A percentile compares a stretch with the other conserved stretches of the same genome.
Conservation (phyloP, 2,888 invertebrate genomes). For the Seira ritae region DNA sequence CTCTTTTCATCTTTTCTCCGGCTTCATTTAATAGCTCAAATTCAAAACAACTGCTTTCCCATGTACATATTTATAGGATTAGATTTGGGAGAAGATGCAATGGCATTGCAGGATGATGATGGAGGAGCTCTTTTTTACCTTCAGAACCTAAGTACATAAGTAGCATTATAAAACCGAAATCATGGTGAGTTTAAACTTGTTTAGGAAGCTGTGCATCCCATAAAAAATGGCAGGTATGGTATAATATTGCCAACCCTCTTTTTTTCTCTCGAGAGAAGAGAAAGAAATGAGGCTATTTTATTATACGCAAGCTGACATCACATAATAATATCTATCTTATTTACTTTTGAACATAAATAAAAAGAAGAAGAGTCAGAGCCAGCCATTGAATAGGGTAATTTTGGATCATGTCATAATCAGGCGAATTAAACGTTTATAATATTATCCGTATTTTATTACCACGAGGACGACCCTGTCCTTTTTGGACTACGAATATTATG, state of each 20-base stretch:
- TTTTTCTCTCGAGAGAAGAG: conserved; percentile 22
- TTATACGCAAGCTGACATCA: conserved; percentile 1
- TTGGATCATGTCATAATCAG: background rate
- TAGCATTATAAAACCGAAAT: conserved; percentile 32
- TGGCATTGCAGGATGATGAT: background rate
- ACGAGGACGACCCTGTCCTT: background rate
- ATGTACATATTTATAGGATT: conserved; percentile 11
- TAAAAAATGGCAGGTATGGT: conserved; percentile 33
- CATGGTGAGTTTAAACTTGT: conserved; percentile 42
- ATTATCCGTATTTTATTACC: background rate
- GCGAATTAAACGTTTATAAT: conserved; percentile 6
- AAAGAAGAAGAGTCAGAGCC: background rate
- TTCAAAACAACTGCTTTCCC: conserved; percentile 42
- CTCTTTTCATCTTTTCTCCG: conserved; percentile 65
- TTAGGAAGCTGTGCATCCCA: background rate
- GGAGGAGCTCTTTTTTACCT: background rate
- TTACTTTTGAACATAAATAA: background rate
- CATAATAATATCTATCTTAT: conserved; percentile 3
- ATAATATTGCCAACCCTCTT: conserved; percentile 6
- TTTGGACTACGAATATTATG: background rate
- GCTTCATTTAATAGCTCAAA: conserved; percentile 51
- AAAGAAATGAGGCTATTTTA: conserved; percentile 49
- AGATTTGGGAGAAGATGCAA: background rate
- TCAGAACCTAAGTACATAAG: background rate
- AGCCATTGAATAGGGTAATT: conserved; percentile 6